Evolutionary conservation across 2,797 vertebrate species (phyloP).

Genomic region (Lithobates sylvaticus): DNA sequence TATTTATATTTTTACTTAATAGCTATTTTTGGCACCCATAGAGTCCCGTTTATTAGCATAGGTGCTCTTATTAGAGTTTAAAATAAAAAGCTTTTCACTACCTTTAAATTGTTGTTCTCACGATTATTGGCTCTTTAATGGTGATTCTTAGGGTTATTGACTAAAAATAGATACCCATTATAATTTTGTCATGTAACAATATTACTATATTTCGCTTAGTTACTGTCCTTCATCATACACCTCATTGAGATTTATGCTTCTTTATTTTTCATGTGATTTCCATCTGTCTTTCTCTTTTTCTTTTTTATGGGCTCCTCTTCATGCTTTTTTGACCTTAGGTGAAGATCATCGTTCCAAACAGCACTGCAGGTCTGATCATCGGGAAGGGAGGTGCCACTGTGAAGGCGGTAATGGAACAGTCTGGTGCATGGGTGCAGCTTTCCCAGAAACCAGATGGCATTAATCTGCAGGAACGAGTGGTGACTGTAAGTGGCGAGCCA

Average conservation of each 20-base stretch:
- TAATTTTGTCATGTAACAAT: background rate
- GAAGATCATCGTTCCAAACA: slow-evolving; percentile 91
- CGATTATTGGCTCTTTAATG: too few species aligned
- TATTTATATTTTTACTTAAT: too few species aligned
- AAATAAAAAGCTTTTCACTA: background rate
- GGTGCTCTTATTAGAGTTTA: too few species aligned
- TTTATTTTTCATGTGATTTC: slow-evolving; percentile 54
- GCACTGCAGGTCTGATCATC: slow-evolving; percentile 90
- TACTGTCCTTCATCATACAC: slow-evolving; percentile 16
- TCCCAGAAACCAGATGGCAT: slow-evolving; percentile 90
- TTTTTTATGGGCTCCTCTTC: slow-evolving; percentile 35
- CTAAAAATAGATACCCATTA: background rate
- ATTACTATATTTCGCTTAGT: background rate
- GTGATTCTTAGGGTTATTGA: too few species aligned
- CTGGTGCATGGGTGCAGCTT: slow-evolving; percentile 89
- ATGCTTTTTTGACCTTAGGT: slow-evolving; percentile 85
- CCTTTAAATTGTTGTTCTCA: background rate
- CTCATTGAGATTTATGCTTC: slow-evolving; percentile 1
- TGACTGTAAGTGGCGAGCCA: slow-evolving; percentile 89
- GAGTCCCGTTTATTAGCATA: too few species aligned
- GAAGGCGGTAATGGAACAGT: slow-evolving; percentile 90
- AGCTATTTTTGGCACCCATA: too few species aligned
- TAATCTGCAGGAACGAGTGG: slow-evolving; percentile 89
- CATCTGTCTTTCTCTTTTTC: slow-evolving; percentile 52
- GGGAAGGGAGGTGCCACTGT: slow-evolving; percentile 89